Evolutionary conservation across 2,888 invertebrate genomes (phyloP), one percentile per base, ranked within the genome.

Genomic region (Epiblema foenella): DNA sequence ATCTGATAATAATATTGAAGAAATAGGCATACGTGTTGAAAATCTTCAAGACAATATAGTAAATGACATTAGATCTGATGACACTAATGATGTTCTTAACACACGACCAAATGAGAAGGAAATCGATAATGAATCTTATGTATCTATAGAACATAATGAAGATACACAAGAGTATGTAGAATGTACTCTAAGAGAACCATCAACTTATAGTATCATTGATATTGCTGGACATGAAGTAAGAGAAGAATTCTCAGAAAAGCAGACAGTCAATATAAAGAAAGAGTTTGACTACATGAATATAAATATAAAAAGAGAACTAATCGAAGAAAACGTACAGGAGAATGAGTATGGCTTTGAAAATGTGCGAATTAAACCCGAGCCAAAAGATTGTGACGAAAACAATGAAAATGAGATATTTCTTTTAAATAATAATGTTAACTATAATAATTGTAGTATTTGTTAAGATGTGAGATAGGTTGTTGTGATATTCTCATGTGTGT

Each of bases 301-400:
- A 33, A 49, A 62, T 1, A 51, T 62, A 62, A 62, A 62, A 33
- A 49, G 29, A 62, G 49, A 51, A 51, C 3, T 62, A 1, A 33
- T 42, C 0, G 59, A 15, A 2, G 33, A 63, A 17, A 63, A 37
- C 9, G 63, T 12, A 4, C 10, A 39, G 2, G 20, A 33, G 7
- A 18, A 4, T 29, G 49, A 62, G 3, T 51, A 62, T 33, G 12
- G 18, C n/a, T 20, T 33, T 52, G 51, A 52, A 33, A 63, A 17
- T 5, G 20, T 52, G n/a, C 2, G 18, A n/a, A 52, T 52, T 33
- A 51, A 62, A 62, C 11, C 9, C 9, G 63, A 63, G 10, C 51
- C 51, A 52, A 37, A 15, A 1, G 37, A 18, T 0, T 37, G 18
- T 37, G 20, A 33, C 10, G 51, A 20, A 15, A 20, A 63, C 18